Base-by-base conservation (phyloP, 2,797 vertebrate species). In the Mycteria americana region DNA sequence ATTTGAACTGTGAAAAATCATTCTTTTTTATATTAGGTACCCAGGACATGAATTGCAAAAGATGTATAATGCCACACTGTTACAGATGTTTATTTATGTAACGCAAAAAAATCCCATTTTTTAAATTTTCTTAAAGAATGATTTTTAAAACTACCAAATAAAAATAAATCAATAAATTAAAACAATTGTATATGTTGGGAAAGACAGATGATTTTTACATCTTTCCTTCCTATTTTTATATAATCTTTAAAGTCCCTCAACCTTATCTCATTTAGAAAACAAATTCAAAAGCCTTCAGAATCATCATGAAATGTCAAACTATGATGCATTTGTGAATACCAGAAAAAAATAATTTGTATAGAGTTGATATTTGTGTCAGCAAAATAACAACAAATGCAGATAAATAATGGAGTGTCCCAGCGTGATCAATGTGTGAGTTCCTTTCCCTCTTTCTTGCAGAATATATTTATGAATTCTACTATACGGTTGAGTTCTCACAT, bases 351-450 rank as follows among this genome's bases (percentile, higher is more conserved):
- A 78, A 92, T 35, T 60, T 75, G 7, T 50, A 45, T 45, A 23
- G 24, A 79, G 30, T 83, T 89, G 30, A 60, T 60, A 82, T 43
- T 60, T 56, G 8, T 62, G 46, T 56, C 65, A 90, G 41, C 46
- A 87, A 75, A 79, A 56, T 45, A 60, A 30, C 22, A 48, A 56
- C 25, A 89, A 79, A 83, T 75, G 23, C 30, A 69, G 41, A 50
- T 45, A 83, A 92, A 62, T 78, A 87, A 69, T 45, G 72, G 21
- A 69, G 25, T 39, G 25, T 59, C 35, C 45, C 33, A 50, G 39
- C 0, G 1, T 0, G 2, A 69, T 54, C 35, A 37, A 28, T n/a
- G 6, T 54, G 27, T 46, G 27, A 87, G 15, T 45, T 50, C 14
- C 70, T 83, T 46, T 75, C 46, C 6, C 10, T 60, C 30, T 90